A percentile compares a stretch with the other conserved stretches of the same genome.
Evolutionary conservation across 2,797 vertebrate genomes (phyloP).

Genomic region (Yasuhikotakia modesta): DNA sequence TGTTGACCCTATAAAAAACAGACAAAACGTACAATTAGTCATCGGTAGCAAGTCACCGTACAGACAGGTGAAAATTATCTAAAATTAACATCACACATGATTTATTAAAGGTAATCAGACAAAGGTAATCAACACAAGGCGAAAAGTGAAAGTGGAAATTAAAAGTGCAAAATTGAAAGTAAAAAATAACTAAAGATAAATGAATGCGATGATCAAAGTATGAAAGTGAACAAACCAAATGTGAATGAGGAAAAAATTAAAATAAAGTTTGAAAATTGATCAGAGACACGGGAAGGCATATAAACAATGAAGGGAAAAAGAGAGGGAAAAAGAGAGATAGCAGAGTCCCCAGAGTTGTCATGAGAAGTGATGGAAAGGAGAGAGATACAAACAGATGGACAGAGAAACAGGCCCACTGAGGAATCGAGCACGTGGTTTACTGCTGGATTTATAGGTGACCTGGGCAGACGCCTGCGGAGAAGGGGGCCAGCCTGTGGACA

Average conservation of each 20-base stretch:
- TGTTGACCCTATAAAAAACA: constrained; percentile 88
- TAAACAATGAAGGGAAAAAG: constrained; percentile 45
- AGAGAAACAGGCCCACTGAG: constrained; percentile 99
- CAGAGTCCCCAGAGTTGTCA: constrained; percentile 61
- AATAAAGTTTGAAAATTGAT: background rate
- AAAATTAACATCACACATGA: background rate
- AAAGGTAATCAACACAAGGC: too few relatives aligned
- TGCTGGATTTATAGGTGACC: constrained; percentile 98
- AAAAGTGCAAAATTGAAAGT: background rate
- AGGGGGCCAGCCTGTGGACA: constrained; percentile 93
- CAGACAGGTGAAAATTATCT: background rate
- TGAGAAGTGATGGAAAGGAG: constrained; percentile 87
- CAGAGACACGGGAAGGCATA: constrained; percentile 31
- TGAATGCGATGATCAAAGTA: background rate
- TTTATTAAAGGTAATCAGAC: background rate
- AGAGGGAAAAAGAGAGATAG: constrained; percentile 64
- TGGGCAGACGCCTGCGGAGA: constrained; percentile 95
- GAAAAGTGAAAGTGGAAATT: background rate
- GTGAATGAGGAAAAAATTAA: background rate
- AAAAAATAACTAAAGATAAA: background rate
- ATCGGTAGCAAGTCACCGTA: background rate
- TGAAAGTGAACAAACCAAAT: too few relatives aligned
- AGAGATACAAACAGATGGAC: constrained; percentile 99
- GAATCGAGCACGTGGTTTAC: constrained; percentile 99
- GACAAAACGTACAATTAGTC: background rate